Evolutionary conservation across 2,888 invertebrate species (phyloP).

Genomic region (Coenonympha glycerion): DNA sequence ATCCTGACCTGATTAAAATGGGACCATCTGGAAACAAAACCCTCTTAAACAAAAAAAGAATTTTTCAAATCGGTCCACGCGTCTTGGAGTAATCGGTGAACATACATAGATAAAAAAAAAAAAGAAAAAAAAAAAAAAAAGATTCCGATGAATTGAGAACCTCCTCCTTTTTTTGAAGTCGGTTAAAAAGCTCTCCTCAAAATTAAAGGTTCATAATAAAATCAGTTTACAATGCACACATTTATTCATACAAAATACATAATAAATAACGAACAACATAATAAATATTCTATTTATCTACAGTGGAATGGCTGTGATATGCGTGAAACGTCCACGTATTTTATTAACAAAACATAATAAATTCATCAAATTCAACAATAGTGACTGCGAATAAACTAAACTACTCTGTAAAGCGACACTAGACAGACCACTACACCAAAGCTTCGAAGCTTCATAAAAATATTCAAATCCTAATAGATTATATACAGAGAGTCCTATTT

Average conservation of each 20-base stretch:
- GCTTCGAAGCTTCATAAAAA: background rate
- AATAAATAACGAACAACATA: conserved; percentile 29
- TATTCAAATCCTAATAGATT: conserved; percentile 3
- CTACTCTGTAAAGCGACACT: background rate
- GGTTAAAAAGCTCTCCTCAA: too few species aligned
- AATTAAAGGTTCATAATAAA: background rate
- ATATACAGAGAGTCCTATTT: background rate
- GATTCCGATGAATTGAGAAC: too few species aligned
- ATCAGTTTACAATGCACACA: conserved; percentile 30
- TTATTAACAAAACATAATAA: conserved; percentile 1
- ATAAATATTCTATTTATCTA: conserved; percentile 4
- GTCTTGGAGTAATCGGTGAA: too few species aligned
- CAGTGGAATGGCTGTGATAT: conserved; percentile 3
- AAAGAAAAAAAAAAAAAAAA: too few species aligned
- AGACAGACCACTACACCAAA: background rate
- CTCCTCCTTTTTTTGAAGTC: too few species aligned
- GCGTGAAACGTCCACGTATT: conserved; percentile 1
- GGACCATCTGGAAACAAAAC: too few species aligned
- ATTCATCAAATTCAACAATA: background rate
- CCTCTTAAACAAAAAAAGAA: too few species aligned
- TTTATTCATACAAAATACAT: conserved; percentile 36
- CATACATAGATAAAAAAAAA: too few species aligned
- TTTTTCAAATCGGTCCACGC: too few species aligned
- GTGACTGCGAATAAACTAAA: background rate
- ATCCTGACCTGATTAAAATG: too few species aligned